Evolutionary conservation across 2,113 vertebrate species (phyloP), one percentile per base, ranked within the genome.

Genomic region (Pachypanchax playfairii): DNA sequence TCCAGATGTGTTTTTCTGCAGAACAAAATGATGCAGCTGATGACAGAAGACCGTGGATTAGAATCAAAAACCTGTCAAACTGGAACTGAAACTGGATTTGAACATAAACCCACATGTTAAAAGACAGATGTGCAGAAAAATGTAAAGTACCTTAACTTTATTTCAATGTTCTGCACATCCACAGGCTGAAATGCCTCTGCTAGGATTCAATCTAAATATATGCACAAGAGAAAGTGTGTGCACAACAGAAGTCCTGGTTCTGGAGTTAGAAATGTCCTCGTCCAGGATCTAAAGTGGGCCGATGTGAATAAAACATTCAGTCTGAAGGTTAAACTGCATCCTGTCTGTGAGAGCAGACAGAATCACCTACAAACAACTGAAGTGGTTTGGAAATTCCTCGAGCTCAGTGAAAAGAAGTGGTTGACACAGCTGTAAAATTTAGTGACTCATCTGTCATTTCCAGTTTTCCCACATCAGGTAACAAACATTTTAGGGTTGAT

Each of bases 321-420:
- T 13, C 18, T 33, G 5, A 3, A 48, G 12, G 14, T 13, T 5
- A 36, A 13, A 36, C 11, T 14, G 13, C 13, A 13, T n/a, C n/a
- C 31, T 33, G 8, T 38, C 20, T 36, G 31, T 35, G 20, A 26
- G 39, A 52, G 41, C 56, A 44, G 28, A 70, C 6, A 57, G 25
- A 79, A 43, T 56, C 33, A 49, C 73, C 51, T 35, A 49, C 66
- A 71, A 59, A 28, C 21, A 47, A 65, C 46, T 24, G 55, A 50
- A 58, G 79, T 65, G 80, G 80, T 82, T 57, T 73, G 75, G 86
- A 77, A 83, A 75, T 51, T 71, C 82, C 86, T 79, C 25, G 3
- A 60, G 52, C 39, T 46, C 15, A 2, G 29, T 25, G 22, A 35
- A 62, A 38, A 48, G 18, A 39, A 33, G 15, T 18, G 28, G 55